Evolutionary conservation across 2,888 invertebrate genomes (phyloP).

Genomic region (Aethes cnicana): DNA sequence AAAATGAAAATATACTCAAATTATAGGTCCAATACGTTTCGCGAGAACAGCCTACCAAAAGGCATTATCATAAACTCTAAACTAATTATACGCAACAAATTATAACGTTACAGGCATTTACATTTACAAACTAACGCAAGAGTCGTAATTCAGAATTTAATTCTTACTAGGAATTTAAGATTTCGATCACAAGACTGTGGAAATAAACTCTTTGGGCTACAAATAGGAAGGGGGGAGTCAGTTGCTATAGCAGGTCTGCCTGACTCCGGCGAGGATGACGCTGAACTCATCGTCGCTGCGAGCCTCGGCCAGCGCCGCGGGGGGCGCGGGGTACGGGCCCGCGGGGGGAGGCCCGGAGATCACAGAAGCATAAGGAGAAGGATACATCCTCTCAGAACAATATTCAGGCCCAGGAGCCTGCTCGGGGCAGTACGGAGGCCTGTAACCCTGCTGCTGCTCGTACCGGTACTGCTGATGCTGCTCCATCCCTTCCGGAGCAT

Average conservation of each 20-base stretch:
- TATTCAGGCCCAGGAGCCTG: constrained; percentile 64
- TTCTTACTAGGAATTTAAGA: constrained; percentile 31
- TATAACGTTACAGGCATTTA: constrained; percentile 29
- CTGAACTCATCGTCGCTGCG: constrained; percentile 93
- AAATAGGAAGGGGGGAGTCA: constrained; percentile 67
- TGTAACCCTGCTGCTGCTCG: constrained; percentile 59
- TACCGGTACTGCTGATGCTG: constrained; percentile 74
- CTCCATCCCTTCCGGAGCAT: constrained; percentile 68
- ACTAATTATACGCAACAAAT: constrained; percentile 23
- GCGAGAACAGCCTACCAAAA: constrained; percentile 20
- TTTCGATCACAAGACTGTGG: constrained; percentile 30
- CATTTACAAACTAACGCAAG: constrained; percentile 27
- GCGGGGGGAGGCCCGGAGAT: constrained; percentile 78
- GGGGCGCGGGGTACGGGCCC: constrained; percentile 63
- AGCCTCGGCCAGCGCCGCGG: constrained; percentile 69
- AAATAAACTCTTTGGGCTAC: constrained; percentile 44
- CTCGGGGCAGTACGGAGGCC: constrained; percentile 67
- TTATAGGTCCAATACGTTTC: constrained; percentile 8
- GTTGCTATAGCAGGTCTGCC: constrained; percentile 93
- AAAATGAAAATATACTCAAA: background rate
- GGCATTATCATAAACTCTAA: constrained; percentile 25
- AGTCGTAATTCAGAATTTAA: constrained; percentile 31
- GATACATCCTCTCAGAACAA: constrained; percentile 73
- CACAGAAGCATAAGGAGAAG: constrained; percentile 83
- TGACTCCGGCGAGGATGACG: constrained; percentile 92